These are phyloP conservation scores for Dendrolimus houi DNA, from an alignment of 2,888 invertebrate species.

Conservation along the genomic window DNA sequence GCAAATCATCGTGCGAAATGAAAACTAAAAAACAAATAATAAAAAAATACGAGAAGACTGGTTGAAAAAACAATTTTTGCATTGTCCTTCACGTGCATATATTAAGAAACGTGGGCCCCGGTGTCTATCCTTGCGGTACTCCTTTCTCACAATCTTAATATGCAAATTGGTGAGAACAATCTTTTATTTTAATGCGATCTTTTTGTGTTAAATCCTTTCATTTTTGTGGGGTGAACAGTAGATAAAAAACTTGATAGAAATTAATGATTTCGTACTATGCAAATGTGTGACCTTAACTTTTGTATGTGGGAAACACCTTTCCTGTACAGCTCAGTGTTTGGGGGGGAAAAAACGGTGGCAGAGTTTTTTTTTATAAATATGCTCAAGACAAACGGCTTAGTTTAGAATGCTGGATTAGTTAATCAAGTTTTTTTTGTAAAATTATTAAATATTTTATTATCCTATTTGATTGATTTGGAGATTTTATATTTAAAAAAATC, in stretches of 20 bases:
- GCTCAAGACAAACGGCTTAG: too few species aligned
- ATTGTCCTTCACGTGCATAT: constrained; percentile 55
- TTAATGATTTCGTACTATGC: constrained; percentile 66
- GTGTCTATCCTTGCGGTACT: constrained; percentile 43
- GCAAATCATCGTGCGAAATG: constrained; percentile 73
- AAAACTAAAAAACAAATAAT: constrained; percentile 65
- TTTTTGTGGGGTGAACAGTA: constrained; percentile 45
- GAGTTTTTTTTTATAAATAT: constrained; percentile 3
- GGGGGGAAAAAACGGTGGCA: constrained; percentile 28
- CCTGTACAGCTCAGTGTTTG: constrained; percentile 21
- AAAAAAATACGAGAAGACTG: constrained; percentile 65
- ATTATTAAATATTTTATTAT: too few species aligned
- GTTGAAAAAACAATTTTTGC: constrained; percentile 64
- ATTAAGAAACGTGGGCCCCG: constrained; percentile 46
- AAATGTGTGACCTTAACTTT: constrained; percentile 42
- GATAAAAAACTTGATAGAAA: constrained; percentile 47
- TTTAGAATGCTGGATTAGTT: too few species aligned
- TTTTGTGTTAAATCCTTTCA: constrained; percentile 64
- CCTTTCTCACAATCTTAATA: constrained; percentile 63
- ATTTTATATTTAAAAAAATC: too few species aligned
- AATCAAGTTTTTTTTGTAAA: too few species aligned
- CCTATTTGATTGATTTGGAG: too few species aligned
- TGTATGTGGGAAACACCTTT: constrained; percentile 47
- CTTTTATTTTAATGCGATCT: constrained; percentile 74
- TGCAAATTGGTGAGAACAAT: constrained; percentile 66